A percentile compares a stretch with the other conserved stretches of the same genome.
These are phyloP conservation scores for Rhegmatorhina hoffmannsi DNA, from an alignment of 2,113 vertebrate genomes.

Conservation along the genomic window DNA sequence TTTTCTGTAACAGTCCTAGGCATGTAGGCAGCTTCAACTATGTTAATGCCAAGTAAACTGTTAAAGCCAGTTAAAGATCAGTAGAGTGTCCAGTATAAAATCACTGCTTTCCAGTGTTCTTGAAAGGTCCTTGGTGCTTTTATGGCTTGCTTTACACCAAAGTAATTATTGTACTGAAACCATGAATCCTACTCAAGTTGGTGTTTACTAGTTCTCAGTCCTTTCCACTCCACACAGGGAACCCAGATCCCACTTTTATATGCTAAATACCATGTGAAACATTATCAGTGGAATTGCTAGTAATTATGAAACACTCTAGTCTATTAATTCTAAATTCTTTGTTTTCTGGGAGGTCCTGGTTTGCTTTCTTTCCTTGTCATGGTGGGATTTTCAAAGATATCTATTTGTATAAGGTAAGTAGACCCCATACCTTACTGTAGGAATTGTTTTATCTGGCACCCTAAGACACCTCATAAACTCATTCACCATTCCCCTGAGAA, in stretches of 20 bases:
- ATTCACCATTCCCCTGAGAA: not conserved
- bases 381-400: not conserved
- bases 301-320: not conserved
- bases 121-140: not conserved
- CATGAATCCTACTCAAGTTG: not conserved
- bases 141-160: not conserved
- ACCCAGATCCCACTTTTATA: not conserved
- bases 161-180: not conserved
- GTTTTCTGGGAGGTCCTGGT: not conserved
- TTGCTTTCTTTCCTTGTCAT: not conserved
- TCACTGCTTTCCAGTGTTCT: not conserved
- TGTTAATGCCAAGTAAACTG: not conserved
- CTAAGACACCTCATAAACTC: not conserved
- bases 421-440: not conserved
- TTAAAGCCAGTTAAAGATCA: not conserved
- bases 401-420: not conserved
- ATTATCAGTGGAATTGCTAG: not conserved
- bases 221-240: not conserved
- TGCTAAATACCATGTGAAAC: not conserved
- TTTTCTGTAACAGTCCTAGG: not conserved
- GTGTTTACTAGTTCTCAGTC: not conserved
- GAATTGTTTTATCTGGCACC: not conserved
- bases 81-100: not conserved
- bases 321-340: not conserved
- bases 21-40: not conserved